Base-by-base conservation (phyloP, 2,113 vertebrate species). In the Hydrochoerus hydrochaeris region DNA sequence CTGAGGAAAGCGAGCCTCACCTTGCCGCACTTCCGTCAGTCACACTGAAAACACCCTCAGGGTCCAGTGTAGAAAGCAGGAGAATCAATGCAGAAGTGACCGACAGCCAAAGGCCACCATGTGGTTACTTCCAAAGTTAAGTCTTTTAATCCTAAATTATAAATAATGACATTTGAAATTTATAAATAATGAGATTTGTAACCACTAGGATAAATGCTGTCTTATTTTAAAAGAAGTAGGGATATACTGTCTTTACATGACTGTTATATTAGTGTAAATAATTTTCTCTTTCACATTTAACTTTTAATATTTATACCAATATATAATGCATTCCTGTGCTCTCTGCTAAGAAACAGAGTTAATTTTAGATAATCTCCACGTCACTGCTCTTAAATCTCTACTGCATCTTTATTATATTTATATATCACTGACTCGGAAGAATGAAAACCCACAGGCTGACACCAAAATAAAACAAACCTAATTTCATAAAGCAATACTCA, bases 221-320 rank as follows among this genome's bases (percentile, higher is more conserved):
- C 35, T 41, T 46, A 35, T 93, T 82, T 32, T 3, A 19, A 85
- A 67, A 94, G 32, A 60, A 80, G 0, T 60, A 10, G 32, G n/a
- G 16, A 52, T 30, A 13, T 17, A 26, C 19, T 77, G 4, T 86
- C 46, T 89, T 83, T 82, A 54, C 65, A 52, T 38, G 44, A 77
- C 35, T 69, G 30, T 20, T 81, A 30, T 3, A 8, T 63, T 65
- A 71, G 2, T 69, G 13, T 44, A 82, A 88, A 90, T 90, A 85
- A 81, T 88, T 77, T 88, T 49, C 7, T 86, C 26, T 85, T 90
- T 78, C 20, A 65, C 46, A 85, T 77, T 85, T 85, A 75, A 85
- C 17, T 60, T 95, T 85, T 46, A 85, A 41, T 60, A 78, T 93
- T 6, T 88, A 54, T 14, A 88, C 11, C 16, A 90, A 81, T 81